phyloP scores from a whole-genome alignment of 1,140 invertebrate species.

The Drosophila miranda region DNA sequence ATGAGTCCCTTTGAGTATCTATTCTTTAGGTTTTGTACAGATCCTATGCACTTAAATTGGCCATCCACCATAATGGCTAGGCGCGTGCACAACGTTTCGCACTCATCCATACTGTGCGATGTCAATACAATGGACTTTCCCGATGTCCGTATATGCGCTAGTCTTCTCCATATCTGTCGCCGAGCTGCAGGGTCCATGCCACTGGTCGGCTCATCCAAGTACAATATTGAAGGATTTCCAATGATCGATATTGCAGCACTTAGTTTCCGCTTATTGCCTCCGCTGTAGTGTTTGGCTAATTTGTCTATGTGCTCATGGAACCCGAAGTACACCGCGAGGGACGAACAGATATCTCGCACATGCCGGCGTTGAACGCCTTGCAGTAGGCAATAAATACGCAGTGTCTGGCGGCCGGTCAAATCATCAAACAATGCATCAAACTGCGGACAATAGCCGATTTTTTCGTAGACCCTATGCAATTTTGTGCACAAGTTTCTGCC shows the following conservation, averaged over 20 bases:
- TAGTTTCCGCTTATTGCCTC: conserved; percentile 97
- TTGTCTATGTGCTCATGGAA: conserved; percentile 83
- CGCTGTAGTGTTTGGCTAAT: conserved; percentile 87
- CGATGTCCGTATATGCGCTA: conserved; percentile 84
- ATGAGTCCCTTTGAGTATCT: conserved; percentile 87
- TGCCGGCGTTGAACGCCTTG: conserved; percentile 85
- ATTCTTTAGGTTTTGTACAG: conserved; percentile 87
- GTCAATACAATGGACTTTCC: conserved; percentile 90
- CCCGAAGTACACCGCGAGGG: conserved; percentile 81
- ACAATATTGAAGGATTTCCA: conserved; percentile 93
- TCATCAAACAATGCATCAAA: conserved; percentile 92
- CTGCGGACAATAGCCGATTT: conserved; percentile 92
- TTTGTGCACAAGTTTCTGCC: conserved; percentile 83
- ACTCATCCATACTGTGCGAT: conserved; percentile 93
- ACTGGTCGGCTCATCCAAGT: conserved; percentile 92
- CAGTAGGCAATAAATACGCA: conserved; percentile 89
- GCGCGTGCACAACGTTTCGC: conserved; percentile 92
- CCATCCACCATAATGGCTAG: conserved; percentile 95
- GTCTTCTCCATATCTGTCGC: conserved; percentile 89
- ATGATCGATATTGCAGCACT: conserved; percentile 95
- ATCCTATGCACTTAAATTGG: conserved; percentile 88
- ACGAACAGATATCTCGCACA: conserved; percentile 77
- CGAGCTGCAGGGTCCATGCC: conserved; percentile 93
- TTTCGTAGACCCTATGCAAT: conserved; percentile 84
- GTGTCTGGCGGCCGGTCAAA: conserved; percentile 90